Percentiles rank a stretch among this genome's conserved stretches.
These are phyloP conservation scores for Ypsolopha scabrella DNA, from an alignment of 2,888 invertebrate genomes.

Conservation along the genomic window DNA sequence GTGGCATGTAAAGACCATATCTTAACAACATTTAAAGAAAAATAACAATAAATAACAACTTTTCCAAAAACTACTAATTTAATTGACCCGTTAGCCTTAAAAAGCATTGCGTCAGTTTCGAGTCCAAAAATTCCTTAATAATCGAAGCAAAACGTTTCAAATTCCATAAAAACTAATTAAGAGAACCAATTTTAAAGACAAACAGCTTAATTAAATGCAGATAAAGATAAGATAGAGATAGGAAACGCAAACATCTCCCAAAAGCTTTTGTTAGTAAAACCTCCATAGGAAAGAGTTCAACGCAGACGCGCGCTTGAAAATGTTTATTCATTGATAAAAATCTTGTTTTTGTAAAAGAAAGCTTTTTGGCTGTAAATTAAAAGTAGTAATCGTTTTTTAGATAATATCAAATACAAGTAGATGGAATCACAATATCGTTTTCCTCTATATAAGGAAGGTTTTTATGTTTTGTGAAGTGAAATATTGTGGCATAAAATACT, in stretches of 20 bases:
- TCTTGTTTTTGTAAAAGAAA: neutral
- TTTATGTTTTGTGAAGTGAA: too few relatives aligned
- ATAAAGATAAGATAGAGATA: constrained; percentile 3
- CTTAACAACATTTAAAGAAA: neutral
- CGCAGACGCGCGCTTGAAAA: constrained; percentile 27
- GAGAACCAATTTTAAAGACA: neutral
- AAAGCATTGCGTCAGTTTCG: neutral
- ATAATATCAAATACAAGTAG: too few relatives aligned
- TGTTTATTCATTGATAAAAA: neutral
- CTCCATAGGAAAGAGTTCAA: constrained; percentile 57
- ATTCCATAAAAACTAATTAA: neutral
- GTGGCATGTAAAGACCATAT: too few relatives aligned
- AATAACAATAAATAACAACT: neutral
- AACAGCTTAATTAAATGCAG: constrained; percentile 1
- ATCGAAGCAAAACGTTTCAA: neutral
- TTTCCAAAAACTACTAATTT: neutral
- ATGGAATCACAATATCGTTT: too few relatives aligned
- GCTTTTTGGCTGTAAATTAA: neutral
- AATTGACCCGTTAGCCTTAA: neutral
- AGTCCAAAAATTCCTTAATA: neutral
- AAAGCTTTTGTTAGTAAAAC: constrained; percentile 14
- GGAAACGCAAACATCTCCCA: neutral
- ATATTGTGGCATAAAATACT: too few relatives aligned
- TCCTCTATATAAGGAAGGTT: too few relatives aligned
- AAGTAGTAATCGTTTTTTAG: too few relatives aligned